Conservation (phyloP, 1,140 invertebrate species). For the Dryas iulia region DNA sequence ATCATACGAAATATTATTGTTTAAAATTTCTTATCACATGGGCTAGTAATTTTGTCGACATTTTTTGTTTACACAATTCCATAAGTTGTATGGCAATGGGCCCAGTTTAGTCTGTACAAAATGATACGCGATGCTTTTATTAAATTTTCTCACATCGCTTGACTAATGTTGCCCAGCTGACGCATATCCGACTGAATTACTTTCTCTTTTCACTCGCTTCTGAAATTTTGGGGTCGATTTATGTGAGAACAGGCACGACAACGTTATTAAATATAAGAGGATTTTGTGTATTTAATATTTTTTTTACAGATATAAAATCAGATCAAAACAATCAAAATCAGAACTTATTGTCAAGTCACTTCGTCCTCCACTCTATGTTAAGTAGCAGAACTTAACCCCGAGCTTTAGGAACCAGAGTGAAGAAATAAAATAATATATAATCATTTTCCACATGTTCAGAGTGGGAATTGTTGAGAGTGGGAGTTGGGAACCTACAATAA, state of each 20-base stretch:
- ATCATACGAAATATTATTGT: too few species aligned
- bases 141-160: conserved; percentile 74
- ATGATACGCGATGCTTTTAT: conserved; percentile 70
- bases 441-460: too few species aligned
- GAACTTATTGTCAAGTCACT: too few species aligned
- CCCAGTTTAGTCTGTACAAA: conserved; percentile 38
- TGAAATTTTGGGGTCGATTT: conserved; percentile 21
- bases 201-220: conserved; percentile 53
- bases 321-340: too few species aligned
- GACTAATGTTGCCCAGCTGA: conserved; percentile 74
- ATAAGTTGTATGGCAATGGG: conserved; percentile 32
- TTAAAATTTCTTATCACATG: too few species aligned
- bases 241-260: background rate
- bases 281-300: background rate
- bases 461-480: too few species aligned
- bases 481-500: too few species aligned
- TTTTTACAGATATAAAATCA: too few species aligned
- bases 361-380: too few species aligned
- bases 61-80: conserved; percentile 14
- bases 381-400: too few species aligned
- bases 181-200: conserved; percentile 63
- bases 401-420: too few species aligned
- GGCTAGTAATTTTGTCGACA: background rate
- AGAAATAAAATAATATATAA: too few species aligned
- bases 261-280: background rate